Percentiles rank a stretch among this genome's conserved stretches.
These are phyloP conservation scores for Spialia ferax DNA, from an alignment of 2,888 invertebrate genomes.

Conservation along the genomic window DNA sequence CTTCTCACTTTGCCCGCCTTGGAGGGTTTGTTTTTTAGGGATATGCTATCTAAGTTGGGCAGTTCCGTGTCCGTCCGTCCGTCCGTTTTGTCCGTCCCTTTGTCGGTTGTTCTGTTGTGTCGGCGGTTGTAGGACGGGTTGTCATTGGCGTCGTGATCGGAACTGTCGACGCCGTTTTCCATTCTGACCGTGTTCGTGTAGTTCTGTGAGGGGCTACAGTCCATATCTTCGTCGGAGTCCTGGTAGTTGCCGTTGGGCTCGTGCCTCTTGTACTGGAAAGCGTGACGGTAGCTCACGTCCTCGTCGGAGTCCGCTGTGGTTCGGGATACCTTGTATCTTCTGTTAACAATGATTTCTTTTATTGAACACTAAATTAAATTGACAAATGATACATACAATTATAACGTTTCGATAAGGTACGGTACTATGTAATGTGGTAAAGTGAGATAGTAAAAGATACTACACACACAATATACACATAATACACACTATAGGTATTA, in stretches of 20 bases:
- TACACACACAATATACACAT: too few species aligned
- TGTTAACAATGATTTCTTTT: too few species aligned
- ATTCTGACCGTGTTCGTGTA: constrained; percentile 61
- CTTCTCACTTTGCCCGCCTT: constrained; percentile 72
- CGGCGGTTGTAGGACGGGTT: constrained; percentile 54
- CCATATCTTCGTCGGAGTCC: constrained; percentile 73
- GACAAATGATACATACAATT: too few species aligned
- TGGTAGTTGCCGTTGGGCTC: constrained; percentile 71
- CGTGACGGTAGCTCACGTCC: constrained; percentile 63
- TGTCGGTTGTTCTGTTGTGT: constrained; percentile 50
- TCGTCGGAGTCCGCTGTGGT: constrained; percentile 70
- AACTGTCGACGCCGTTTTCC: constrained; percentile 75
- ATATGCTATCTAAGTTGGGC: constrained; percentile 72
- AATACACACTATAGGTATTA: too few species aligned
- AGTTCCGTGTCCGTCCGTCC: too few species aligned
- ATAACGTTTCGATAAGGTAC: too few species aligned
- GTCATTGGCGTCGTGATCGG: constrained; percentile 76
- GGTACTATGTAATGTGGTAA: too few species aligned
- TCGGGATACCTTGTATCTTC: constrained; percentile 57
- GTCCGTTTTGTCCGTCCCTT: too few species aligned
- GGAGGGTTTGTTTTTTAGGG: constrained; percentile 66
- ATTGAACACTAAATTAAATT: too few species aligned
- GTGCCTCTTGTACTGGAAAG: constrained; percentile 62
- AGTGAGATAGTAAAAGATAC: too few species aligned
- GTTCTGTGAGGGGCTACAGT: constrained; percentile 55